Conservation (phyloP, 2,888 invertebrate species). For the Dolichopus griseipennis region DNA sequence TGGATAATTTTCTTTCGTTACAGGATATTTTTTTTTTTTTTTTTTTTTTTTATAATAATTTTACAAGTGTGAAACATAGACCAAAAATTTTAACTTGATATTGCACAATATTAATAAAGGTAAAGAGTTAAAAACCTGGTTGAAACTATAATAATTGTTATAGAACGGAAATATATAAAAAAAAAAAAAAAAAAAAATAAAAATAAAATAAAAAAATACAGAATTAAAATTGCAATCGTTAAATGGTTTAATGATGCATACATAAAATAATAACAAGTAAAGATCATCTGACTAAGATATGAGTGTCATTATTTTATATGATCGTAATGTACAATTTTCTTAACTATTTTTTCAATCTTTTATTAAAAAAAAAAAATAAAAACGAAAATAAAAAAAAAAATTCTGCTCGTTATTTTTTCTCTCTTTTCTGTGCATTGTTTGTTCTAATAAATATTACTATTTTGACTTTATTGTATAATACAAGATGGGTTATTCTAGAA, state of each 20-base stretch:
- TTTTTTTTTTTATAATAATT: no score
- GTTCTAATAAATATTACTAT: no score
- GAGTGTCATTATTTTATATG: slow-evolving; percentile 9
- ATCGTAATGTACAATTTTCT: background rate
- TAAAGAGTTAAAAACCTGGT: background rate
- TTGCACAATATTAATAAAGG: background rate
- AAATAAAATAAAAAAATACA: background rate
- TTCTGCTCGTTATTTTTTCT: no score
- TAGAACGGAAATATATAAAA: background rate
- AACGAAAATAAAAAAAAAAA: no score
- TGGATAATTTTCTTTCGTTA: background rate
- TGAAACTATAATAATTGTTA: background rate
- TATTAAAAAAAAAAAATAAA: no score
- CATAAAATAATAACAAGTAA: background rate
- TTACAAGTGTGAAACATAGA: no score
- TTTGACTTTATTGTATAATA: no score
- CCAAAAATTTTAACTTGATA: no score
- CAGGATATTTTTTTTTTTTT: background rate
- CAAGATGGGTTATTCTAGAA: no score
- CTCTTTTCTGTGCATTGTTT: no score
- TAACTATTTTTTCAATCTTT: no score
- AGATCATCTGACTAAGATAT: slow-evolving; percentile 8
- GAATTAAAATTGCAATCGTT: background rate
- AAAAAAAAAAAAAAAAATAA: no score
- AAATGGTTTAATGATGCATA: slow-evolving; percentile 4